Percentiles rank a stretch among this genome's conserved stretches.
Evolutionary conservation across 2,113 vertebrate species (phyloP).

Genomic region (rat (Rattus norvegicus)): GRCr8 NC_086019.1:52842501-52843000

Average conservation of each 20-base stretch:
- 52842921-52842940: no score
- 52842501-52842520: neutral
- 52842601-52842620: neutral
- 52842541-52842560: neutral
- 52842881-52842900: no score
- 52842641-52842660: neutral
- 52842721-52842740: no score
- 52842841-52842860: no score
- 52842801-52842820: neutral
- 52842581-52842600: slow-evolving; percentile 5
- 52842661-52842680: neutral
- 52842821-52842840: no score
- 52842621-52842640: neutral
- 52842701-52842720: no score
- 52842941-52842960: no score
- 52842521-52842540: neutral
- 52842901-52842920: no score
- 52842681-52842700: neutral
- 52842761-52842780: neutral
- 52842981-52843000: no score
- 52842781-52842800: neutral
- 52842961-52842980: no score
- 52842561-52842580: neutral
- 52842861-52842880: no score
- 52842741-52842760: neutral